Evolutionary conservation across 2,113 vertebrate species (phyloP).

Genomic region (Octodon degus): DNA sequence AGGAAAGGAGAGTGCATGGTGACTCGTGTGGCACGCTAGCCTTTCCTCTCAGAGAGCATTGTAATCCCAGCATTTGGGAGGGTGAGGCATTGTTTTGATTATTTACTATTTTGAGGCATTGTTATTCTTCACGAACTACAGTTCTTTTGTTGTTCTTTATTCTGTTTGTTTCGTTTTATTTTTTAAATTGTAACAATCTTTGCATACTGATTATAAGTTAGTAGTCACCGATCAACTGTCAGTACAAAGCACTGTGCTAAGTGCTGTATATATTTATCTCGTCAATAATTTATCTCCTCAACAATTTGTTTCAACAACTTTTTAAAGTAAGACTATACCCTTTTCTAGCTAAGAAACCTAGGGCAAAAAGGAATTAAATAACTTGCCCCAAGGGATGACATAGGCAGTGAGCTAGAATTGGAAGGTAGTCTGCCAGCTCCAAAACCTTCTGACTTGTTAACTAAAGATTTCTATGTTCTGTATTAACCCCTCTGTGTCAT

Average conservation of each 20-base stretch:
- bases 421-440: not conserved
- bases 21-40: not conserved
- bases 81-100: not conserved
- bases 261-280: not conserved
- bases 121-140: not conserved
- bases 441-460: not conserved
- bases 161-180: constrained; percentile 12
- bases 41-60: not conserved
- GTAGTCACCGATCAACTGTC: not conserved
- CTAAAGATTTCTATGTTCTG: not conserved
- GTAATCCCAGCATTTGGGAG: not conserved
- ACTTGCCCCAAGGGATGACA: not conserved
- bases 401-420: not conserved
- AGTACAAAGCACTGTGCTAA: not conserved
- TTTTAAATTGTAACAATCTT: not conserved
- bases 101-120: not conserved
- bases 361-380: constrained; percentile 3
- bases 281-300: not conserved
- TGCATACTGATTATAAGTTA: not conserved
- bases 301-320: not conserved
- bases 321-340: not conserved
- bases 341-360: constrained; percentile 34
- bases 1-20: not conserved
- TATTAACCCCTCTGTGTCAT: not conserved
- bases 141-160: not conserved